A percentile compares a stretch with the other conserved stretches of the same genome.
phyloP scores from a whole-genome alignment of 2,797 vertebrate genomes.

The Buceros bicornis region DNA sequence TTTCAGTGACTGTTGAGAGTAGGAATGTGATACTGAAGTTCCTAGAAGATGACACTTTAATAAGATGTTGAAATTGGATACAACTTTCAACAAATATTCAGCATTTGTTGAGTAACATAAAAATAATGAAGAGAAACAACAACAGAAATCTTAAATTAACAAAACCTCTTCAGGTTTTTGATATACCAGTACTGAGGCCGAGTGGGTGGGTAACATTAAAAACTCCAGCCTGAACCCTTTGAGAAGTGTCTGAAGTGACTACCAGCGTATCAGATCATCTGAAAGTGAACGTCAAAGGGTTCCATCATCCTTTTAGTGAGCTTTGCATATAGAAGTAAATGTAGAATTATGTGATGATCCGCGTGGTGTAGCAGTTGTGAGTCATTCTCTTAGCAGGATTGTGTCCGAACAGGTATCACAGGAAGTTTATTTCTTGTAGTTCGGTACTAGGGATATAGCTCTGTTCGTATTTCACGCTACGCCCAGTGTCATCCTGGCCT shows the following conservation, averaged over 20 bases:
- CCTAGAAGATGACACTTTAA: slow-evolving; percentile 2
- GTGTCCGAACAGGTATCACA: neutral
- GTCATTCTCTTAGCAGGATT: neutral
- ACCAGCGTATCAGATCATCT: neutral
- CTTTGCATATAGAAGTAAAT: neutral
- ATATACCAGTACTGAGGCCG: neutral
- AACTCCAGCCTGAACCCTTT: neutral
- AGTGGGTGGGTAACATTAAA: neutral
- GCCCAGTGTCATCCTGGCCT: neutral
- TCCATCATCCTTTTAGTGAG: neutral
- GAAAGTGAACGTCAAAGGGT: neutral
- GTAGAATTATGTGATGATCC: neutral
- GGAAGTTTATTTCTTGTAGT: neutral
- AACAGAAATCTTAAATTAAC: neutral
- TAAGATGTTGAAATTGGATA: neutral
- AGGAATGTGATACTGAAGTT: neutral
- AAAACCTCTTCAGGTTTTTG: neutral
- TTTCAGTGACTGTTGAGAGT: neutral
- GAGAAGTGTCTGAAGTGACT: neutral
- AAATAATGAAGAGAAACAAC: slow-evolving; percentile 13
- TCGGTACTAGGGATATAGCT: neutral
- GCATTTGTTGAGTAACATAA: slow-evolving; percentile 27
- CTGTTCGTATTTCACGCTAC: neutral
- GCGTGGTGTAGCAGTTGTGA: neutral
- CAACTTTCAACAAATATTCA: slow-evolving; percentile 1